Percentiles rank a stretch among this genome's conserved stretches.
phyloP scores from a whole-genome alignment of 37 sponge, comb jelly and placozoan species.

The Axinella damicornis region DNA sequence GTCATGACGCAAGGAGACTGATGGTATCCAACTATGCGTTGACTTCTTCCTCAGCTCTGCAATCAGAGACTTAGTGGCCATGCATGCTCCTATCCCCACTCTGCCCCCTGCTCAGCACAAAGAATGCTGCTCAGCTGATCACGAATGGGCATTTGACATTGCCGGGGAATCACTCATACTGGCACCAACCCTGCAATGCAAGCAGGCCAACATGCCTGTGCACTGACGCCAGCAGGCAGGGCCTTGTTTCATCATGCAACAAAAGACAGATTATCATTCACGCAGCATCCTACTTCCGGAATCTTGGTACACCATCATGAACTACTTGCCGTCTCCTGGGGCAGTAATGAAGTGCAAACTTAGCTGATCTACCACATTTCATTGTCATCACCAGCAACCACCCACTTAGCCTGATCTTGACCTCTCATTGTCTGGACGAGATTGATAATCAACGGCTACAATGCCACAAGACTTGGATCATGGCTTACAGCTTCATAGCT shows the following conservation, averaged over 20 bases:
- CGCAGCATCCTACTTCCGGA: constrained; percentile 40
- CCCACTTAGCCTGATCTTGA: constrained; percentile 60
- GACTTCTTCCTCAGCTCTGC: constrained; percentile 51
- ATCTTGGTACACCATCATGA: constrained; percentile 46
- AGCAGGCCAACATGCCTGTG: constrained; percentile 46
- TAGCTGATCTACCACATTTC: constrained; percentile 46
- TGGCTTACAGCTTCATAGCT: constrained; percentile 52
- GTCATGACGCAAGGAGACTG: constrained; percentile 46
- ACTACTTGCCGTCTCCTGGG: constrained; percentile 52
- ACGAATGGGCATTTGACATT: constrained; percentile 27
- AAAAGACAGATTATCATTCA: constrained; percentile 11
- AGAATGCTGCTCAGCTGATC: constrained; percentile 40
- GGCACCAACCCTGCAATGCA: constrained; percentile 29
- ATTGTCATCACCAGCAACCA: constrained; percentile 52
- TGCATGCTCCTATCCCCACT: constrained; percentile 26
- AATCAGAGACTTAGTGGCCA: constrained; percentile 1
- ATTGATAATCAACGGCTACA: constrained; percentile 65
- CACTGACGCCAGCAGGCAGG: constrained; percentile 49
- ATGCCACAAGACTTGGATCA: constrained; percentile 28
- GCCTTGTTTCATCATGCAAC: constrained; percentile 43
- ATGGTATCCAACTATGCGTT: constrained; percentile 49
- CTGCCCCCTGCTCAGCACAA: constrained; percentile 34
- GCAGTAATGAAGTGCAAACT: too few relatives aligned
- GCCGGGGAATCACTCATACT: constrained; percentile 20
- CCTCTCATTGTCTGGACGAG: constrained; percentile 46